These are phyloP conservation scores for Radopholus similis DNA, from an alignment of 1,140 invertebrate genomes.

Conservation along the genomic window DNA sequence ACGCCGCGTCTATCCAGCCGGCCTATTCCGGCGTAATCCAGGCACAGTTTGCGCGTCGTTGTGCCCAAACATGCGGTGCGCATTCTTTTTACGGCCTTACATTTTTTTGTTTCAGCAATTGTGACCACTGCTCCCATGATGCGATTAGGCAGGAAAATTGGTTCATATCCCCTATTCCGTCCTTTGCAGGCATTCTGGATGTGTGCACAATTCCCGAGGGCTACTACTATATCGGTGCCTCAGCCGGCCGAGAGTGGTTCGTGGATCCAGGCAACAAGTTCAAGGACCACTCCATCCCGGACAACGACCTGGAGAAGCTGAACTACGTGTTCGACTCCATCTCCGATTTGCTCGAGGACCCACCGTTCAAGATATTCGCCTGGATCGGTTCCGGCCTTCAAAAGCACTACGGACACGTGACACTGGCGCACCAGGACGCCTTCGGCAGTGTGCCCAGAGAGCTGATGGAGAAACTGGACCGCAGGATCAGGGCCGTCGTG, in stretches of 20 bases:
- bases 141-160: conserved; percentile 14
- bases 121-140: neutral
- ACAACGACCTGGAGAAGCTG: conserved; percentile 49
- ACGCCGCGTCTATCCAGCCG: conserved; percentile 54
- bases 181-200: conserved; percentile 37
- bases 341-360: conserved; percentile 47
- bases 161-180: no score
- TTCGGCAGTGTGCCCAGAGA: conserved; percentile 42
- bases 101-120: neutral
- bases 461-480: conserved; percentile 19
- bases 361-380: conserved; percentile 52
- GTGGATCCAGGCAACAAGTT: conserved; percentile 58
- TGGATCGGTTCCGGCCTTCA: conserved; percentile 59
- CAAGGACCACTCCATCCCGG: conserved; percentile 58
- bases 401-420: conserved; percentile 59
- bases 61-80: conserved; percentile 60
- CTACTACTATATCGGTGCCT: conserved; percentile 59
- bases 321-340: conserved; percentile 52
- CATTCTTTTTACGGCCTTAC: conserved; percentile 54
- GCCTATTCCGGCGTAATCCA: conserved; percentile 60
- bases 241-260: conserved; percentile 57
- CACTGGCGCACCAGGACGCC: conserved; percentile 55
- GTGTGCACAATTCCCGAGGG: conserved; percentile 58
- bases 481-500: conserved; percentile 49
- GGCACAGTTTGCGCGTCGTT: conserved; percentile 58